Evolutionary conservation across 2,888 invertebrate species (phyloP), one percentile per base, ranked within the genome.

Genomic region (Drosophila recens): DNA sequence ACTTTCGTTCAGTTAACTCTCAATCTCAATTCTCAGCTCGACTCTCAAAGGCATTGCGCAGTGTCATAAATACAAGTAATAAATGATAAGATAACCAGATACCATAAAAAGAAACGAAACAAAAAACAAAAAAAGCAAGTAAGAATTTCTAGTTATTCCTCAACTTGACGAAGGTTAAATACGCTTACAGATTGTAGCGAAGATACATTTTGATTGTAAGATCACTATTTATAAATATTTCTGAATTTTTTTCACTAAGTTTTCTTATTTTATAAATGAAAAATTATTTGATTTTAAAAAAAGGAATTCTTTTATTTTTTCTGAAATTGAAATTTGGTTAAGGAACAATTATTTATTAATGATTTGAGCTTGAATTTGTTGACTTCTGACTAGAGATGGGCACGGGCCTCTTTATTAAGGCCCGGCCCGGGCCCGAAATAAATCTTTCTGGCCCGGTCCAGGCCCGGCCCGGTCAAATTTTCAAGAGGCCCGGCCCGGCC

Each of bases 51-150:
- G 84, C 87, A 78, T 73, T 69, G 73, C 65, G 17, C 61, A 67
- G 45, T 51, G 58, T 65, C 71, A 81, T 87, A 87, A 83, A 79
- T 76, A 80, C 71, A 66, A 70, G 45, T 56, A 80, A 75, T 71
- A 83, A 33, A 51, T 53, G 84, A 84, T 84, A 84, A 84, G 84
- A 84, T 84, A 84, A 86, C 62, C 27, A 27, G 27, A 43, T n/a
- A 53, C 66, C 72, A 78, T 63, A 69, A 77, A 75, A 53, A 56
- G 33, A 30, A 53, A 42, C 42, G 11, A 65, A 10, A 34, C 11
- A 34, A 15, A 52, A 15, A 1, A 53, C 15, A 23, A 15, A 11
- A 23, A 9, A 48, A 17, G 42, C 8, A 33, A 42, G 11, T 11
- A 45, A 46, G n/a, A 20, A 48, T 42, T 48, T 42, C n/a, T 30